These are phyloP conservation scores for Aspidoscelis tigris DNA, from an alignment of 2,113 vertebrate species.

Conservation along the genomic window DNA sequence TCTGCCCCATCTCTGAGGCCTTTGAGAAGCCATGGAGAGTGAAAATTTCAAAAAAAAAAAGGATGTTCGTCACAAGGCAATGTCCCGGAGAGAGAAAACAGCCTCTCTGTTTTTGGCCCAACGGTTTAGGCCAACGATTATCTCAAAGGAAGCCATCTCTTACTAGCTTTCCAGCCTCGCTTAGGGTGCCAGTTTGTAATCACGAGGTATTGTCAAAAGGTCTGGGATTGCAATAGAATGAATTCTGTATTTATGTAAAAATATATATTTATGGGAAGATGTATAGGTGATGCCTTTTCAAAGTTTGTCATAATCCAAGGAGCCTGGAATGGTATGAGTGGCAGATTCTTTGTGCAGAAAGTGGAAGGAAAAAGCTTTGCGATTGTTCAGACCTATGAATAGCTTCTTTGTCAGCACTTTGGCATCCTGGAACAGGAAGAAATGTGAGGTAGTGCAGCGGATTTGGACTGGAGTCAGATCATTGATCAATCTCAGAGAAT, in stretches of 20 bases:
- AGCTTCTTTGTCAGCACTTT: too few relatives aligned
- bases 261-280: constrained; percentile 58
- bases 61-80: background rate
- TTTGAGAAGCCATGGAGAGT: background rate
- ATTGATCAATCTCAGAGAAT: too few relatives aligned
- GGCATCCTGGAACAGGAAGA: too few relatives aligned
- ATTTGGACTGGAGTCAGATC: too few relatives aligned
- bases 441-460: too few relatives aligned
- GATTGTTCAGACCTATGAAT: too few relatives aligned
- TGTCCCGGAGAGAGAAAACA: background rate
- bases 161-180: background rate
- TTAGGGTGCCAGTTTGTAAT: background rate
- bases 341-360: background rate
- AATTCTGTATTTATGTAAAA: constrained; percentile 56
- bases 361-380: too few relatives aligned
- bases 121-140: background rate
- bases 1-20: too few relatives aligned
- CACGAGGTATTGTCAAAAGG: background rate
- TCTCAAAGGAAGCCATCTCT: background rate
- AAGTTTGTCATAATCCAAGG: background rate
- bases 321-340: background rate
- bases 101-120: background rate
- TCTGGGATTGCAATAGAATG: background rate
- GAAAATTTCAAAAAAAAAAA: background rate
- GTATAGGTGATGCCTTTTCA: background rate